These are phyloP conservation scores for Plectropomus leopardus DNA, from an alignment of 2,113 vertebrate genomes.

Conservation along the genomic window DNA sequence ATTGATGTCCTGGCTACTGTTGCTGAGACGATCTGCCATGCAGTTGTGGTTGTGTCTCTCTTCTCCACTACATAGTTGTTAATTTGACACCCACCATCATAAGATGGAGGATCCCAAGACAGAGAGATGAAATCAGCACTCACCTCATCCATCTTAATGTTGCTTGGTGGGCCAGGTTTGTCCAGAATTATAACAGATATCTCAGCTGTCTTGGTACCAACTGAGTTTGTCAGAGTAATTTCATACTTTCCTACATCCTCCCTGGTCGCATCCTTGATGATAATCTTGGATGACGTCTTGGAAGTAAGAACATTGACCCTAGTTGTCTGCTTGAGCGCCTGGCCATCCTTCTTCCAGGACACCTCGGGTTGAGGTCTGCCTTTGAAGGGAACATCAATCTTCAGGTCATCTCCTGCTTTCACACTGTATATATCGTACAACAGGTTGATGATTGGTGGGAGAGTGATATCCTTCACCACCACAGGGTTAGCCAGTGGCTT, in stretches of 20 bases:
- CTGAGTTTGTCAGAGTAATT: conserved; percentile 90
- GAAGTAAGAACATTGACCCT: conserved; percentile 94
- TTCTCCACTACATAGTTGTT: conserved; percentile 99
- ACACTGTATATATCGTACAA: conserved; percentile 93
- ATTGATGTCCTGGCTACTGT: conserved; percentile 97
- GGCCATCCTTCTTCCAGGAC: conserved; percentile 94
- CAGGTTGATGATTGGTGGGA: conserved; percentile 91
- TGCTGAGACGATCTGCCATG: conserved; percentile 95
- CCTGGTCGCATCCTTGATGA: conserved; percentile 93
- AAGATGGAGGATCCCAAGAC: conserved; percentile 95
- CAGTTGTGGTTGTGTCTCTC: conserved; percentile 95
- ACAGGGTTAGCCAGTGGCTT: conserved; percentile 93
- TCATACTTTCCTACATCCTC: conserved; percentile 96
- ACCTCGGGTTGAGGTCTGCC: conserved; percentile 92
- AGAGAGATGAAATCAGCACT: conserved; percentile 93
- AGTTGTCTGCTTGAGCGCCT: conserved; percentile 93
- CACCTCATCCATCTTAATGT: conserved; percentile 92
- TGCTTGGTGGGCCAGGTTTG: conserved; percentile 93
- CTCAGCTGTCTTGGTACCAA: conserved; percentile 88
- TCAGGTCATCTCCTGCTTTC: conserved; percentile 95
- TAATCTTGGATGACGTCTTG: conserved; percentile 90
- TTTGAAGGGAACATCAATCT: conserved; percentile 95
- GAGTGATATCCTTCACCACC: conserved; percentile 93
- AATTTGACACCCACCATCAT: conserved; percentile 98
- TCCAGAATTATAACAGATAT: conserved; percentile 93